phyloP scores from a whole-genome alignment of 2,797 vertebrate genomes.

The Fratercula arctica region DNA sequence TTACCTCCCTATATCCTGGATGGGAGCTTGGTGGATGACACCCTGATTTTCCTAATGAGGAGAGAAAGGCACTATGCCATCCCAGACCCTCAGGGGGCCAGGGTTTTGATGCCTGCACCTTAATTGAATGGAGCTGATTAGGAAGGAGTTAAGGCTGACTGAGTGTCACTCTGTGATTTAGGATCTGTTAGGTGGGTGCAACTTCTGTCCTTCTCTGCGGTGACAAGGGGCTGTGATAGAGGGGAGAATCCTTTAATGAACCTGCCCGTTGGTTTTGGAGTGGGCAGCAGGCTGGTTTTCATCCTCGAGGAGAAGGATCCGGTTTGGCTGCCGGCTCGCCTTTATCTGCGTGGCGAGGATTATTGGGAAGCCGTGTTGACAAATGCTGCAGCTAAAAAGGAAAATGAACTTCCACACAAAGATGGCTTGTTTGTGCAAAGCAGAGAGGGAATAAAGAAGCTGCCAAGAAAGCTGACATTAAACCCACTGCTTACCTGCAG shows the following conservation, averaged over 20 bases:
- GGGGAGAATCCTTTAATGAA: background rate
- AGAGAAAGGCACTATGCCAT: background rate
- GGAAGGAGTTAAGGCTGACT: background rate
- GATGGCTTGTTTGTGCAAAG: constrained; percentile 1
- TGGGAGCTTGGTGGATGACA: background rate
- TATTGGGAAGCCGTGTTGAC: background rate
- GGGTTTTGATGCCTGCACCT: background rate
- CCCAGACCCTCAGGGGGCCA: background rate
- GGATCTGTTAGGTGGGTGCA: background rate
- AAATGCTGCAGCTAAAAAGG: constrained; percentile 5
- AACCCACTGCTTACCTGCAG: constrained; percentile 38
- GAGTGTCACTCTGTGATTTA: background rate
- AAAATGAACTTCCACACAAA: constrained; percentile 28
- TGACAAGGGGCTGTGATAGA: background rate
- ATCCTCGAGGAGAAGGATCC: background rate
- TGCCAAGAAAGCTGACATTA: constrained; percentile 42
- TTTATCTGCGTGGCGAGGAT: background rate
- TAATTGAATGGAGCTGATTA: background rate
- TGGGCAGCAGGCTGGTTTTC: background rate
- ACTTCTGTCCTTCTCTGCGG: background rate
- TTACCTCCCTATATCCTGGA: background rate
- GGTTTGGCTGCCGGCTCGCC: background rate
- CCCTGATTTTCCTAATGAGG: background rate
- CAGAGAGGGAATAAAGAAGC: background rate
- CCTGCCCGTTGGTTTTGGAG: background rate